phyloP scores from a whole-genome alignment of 2,113 vertebrate species.

The Cricetomys ansorgei region DNA sequence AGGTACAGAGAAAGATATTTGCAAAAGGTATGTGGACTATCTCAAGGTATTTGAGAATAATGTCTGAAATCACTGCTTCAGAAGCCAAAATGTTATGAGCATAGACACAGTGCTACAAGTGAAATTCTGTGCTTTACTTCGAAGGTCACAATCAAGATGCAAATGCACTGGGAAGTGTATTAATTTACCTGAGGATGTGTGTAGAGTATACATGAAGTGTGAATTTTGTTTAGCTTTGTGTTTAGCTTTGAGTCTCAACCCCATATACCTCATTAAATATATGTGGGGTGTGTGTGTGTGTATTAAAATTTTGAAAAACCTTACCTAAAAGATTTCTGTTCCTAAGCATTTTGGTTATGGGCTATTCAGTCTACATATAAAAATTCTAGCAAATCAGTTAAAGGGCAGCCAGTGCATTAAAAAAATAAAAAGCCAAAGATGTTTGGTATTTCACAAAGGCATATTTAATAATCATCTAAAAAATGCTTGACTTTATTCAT shows the following conservation, averaged over 20 bases:
- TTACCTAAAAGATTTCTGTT: not conserved
- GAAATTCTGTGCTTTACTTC: not conserved
- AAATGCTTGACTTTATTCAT: slow-evolving; percentile 11
- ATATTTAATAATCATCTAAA: not conserved
- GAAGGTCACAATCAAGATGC: not conserved
- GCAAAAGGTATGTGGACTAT: not conserved
- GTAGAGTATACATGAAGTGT: not conserved
- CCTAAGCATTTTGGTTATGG: not conserved
- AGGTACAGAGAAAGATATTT: slow-evolving; percentile 1
- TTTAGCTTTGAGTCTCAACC: not conserved
- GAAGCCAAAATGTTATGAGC: not conserved
- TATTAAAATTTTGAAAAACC: not conserved
- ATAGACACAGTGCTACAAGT: not conserved
- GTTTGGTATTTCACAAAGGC: slow-evolving; percentile 8
- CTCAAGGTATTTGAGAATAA: not conserved
- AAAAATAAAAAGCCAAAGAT: not conserved
- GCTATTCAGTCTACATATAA: not conserved
- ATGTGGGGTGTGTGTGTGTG: not conserved
- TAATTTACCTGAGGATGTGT: not conserved
- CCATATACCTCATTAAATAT: not conserved
- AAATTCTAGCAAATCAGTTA: slow-evolving; percentile 17
- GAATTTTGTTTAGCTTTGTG: not conserved
- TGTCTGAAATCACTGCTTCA: not conserved
- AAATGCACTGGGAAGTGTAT: not conserved
- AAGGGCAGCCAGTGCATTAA: not conserved